phyloP scores from a whole-genome alignment of 2,888 invertebrate species.

The Tetramorium bicarinatum region DNA sequence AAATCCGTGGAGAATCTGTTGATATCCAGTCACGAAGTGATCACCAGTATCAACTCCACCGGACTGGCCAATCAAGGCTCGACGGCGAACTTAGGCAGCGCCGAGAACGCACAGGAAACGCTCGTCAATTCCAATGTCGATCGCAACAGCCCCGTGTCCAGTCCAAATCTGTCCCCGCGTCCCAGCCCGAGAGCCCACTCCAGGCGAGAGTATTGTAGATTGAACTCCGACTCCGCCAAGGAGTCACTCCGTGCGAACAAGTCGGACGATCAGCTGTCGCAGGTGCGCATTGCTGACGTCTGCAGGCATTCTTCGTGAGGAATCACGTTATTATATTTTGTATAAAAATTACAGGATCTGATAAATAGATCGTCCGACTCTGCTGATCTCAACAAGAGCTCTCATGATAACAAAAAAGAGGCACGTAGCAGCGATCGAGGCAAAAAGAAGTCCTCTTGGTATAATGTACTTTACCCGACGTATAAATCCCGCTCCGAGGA shows the following conservation, averaged over 20 bases:
- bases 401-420: constrained; percentile 83
- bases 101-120: constrained; percentile 86
- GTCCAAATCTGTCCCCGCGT: constrained; percentile 87
- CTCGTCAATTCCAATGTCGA: constrained; percentile 71
- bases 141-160: constrained; percentile 86
- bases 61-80: constrained; percentile 87
- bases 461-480: constrained; percentile 94
- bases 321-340: not conserved
- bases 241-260: constrained; percentile 74
- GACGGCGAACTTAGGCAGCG: constrained; percentile 86
- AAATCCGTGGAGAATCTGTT: constrained; percentile 90
- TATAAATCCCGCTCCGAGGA: constrained; percentile 98
- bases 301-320: not conserved
- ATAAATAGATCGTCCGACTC: constrained; percentile 85
- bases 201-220: constrained; percentile 77
- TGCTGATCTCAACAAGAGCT: constrained; percentile 79
- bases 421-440: constrained; percentile 87
- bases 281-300: constrained; percentile 64
- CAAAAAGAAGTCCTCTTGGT: constrained; percentile 94
- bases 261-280: constrained; percentile 77
- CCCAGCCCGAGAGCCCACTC: constrained; percentile 85
- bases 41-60: constrained; percentile 89
- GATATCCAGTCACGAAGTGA: constrained; percentile 90
- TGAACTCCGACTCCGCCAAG: constrained; percentile 75
- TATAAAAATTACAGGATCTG: constrained; percentile 45